Base-by-base conservation (phyloP, 2,797 vertebrate species). In the Muscicapa striata region DNA sequence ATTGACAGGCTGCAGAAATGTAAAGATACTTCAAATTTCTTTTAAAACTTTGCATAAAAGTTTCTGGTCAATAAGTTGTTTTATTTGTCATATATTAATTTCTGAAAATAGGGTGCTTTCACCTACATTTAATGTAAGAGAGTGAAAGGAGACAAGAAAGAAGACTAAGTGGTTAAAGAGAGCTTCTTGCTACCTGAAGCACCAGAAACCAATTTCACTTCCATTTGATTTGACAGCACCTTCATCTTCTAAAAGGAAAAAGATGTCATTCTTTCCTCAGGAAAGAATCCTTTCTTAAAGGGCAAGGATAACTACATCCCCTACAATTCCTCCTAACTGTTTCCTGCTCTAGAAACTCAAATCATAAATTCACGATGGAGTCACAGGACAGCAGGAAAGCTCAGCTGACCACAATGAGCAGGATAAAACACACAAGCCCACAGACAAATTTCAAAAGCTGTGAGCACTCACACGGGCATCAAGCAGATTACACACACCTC, bases 341-440 rank as follows among this genome's bases (percentile, higher is more conserved):
- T 40, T 61, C 21, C 5, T 19, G 12, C n/a, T 81, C 29, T 5
- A 55, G n/a, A n/a, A 94, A 63, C 36, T 36, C 0, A 0, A 11
- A 52, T 32, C 48, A 30, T 0, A 54, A 38, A 88, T 36, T 51
- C 46, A 1, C 1, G 12, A 66, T 24, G 0, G 0, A 59, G 36
- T 16, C 46, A 23, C 78, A 58, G 2, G 40, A 54, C 43, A 79
- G n/a, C 4, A 1, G 3, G 9, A 77, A 51, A 78, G 54, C 70
- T 58, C 0, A 0, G 27, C 61, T 59, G 64, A 38, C 21, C 69
- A 30, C 81, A 36, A 18, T 20, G 43, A 34, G 38, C 5, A 2
- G 23, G n/a, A 38, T 52, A 34, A 64, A 64, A 72, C 3, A 78
- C 73, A 73, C 29, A 34, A 61, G 22, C 29, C 40, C 36, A 46